Percentiles rank a stretch among this genome's conserved stretches.
These are phyloP conservation scores for Asobara japonica DNA, from an alignment of 1,140 invertebrate genomes.

Conservation along the genomic window DNA sequence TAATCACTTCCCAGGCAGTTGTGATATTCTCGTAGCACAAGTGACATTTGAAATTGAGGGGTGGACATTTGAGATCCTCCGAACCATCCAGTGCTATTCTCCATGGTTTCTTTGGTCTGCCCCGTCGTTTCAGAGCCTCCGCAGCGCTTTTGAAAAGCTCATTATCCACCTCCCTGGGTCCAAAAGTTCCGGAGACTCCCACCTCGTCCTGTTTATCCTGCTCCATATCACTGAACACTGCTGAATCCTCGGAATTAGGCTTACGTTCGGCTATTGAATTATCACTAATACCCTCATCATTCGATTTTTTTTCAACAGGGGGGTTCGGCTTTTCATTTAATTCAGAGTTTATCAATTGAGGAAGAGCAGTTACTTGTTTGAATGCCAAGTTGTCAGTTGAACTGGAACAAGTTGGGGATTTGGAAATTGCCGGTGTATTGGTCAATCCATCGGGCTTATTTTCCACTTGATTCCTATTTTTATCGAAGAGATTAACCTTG, in stretches of 20 bases:
- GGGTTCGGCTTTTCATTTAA: no score
- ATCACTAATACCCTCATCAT: no score
- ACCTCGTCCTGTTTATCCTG: background rate
- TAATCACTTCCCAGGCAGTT: constrained; percentile 48
- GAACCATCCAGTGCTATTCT: constrained; percentile 53
- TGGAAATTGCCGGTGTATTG: background rate
- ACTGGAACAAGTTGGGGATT: background rate
- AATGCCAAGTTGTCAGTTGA: no score
- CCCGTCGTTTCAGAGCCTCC: background rate
- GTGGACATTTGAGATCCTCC: constrained; percentile 15
- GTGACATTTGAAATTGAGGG: constrained; percentile 55
- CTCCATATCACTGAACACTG: no score
- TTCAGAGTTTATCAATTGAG: no score
- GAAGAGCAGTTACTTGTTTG: no score
- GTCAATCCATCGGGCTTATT: background rate
- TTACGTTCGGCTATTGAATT: no score
- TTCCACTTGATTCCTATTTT: background rate
- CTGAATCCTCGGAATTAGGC: no score
- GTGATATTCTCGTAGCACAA: constrained; percentile 56
- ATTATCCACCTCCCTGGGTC: background rate
- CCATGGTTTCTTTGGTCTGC: constrained; percentile 28
- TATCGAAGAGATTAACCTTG: background rate
- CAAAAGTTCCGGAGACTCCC: background rate
- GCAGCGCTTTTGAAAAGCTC: background rate
- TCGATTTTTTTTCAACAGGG: no score